Base-by-base conservation (phyloP, 2,113 vertebrate species). In the Oncorhynchus gorbuscha region DNA sequence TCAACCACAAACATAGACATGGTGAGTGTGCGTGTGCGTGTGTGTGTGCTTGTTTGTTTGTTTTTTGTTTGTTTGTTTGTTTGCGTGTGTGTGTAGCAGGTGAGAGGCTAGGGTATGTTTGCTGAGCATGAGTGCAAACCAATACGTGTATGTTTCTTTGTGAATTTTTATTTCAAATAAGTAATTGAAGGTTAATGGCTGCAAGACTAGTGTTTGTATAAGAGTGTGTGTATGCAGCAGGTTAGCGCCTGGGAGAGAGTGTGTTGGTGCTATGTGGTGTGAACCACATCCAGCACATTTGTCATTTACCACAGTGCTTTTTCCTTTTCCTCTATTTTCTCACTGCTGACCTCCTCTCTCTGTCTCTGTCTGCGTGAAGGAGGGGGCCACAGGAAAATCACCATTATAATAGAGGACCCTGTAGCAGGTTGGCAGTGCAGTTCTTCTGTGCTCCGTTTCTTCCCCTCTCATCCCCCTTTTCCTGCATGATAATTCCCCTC, bases 391-490 rank as follows among this genome's bases (percentile, higher is more conserved):
- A 95, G 97, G 93, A 96, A 95, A 94, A 98, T 99, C 97, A 96
- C 95, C 94, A 96, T 98, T 94, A 98, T 99, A 94, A 94, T 99
- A 92, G 98, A 99, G 94, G 97, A 99, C 84, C 97, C 98, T 61
- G 92, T 97, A 81, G 97, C 96, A 99, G 97, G 98, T 99, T 95
- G 94, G 96, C 93, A 82, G 93, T 88, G 87, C 88, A 81, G 81
- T 87, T 83, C 76, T 61, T 76, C 91, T 92, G 92, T 90, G 75
- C 85, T 83, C 89, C 81, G 79, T 91, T 84, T 89, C 75, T 85
- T 77, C 51, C 74, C 28, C 69, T 67, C 61, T 30, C 85, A 62
- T 45, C 77, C 48, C 22, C 72, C 81, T 20, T 69, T 30, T 24
- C 68, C 24, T 81, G 86, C 86, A 87, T 85, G 87, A 26, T 74